Percentiles rank a stretch among this genome's conserved stretches.
These are phyloP conservation scores for Gymnobelideus leadbeateri DNA, from an alignment of 2,113 vertebrate species.

Conservation along the genomic window DNA sequence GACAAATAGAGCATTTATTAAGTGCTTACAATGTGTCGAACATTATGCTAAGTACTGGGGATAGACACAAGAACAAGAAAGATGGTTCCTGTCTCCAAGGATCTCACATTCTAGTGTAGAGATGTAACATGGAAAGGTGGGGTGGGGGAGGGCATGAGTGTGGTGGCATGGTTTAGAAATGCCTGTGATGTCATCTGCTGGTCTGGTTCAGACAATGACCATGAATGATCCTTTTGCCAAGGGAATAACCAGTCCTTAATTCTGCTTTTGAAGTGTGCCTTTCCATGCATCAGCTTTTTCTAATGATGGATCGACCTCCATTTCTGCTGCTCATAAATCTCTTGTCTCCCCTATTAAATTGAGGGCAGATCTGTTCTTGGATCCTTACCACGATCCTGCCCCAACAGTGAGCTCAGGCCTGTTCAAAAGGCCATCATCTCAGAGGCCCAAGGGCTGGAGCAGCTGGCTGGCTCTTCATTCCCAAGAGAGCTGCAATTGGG, in stretches of 20 bases:
- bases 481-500: background rate
- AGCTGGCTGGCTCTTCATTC: background rate
- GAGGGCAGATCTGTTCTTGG: background rate
- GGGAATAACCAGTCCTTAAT: background rate
- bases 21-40: background rate
- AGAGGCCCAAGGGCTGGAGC: background rate
- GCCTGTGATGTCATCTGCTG: background rate
- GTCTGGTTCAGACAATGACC: background rate
- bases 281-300: background rate
- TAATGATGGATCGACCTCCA: background rate
- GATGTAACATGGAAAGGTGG: background rate
- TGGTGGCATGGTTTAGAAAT: background rate
- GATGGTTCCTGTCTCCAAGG: background rate
- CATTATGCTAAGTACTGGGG: background rate
- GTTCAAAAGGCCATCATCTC: background rate
- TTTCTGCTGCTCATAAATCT: background rate
- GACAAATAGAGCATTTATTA: background rate
- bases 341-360: background rate
- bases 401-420: background rate
- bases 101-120: background rate
- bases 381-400: background rate
- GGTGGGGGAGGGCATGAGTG: background rate
- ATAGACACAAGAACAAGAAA: background rate
- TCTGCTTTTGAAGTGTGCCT: background rate
- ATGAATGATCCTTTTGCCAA: background rate